Base-by-base conservation (phyloP, 2,113 vertebrate species). In the Delphinus delphis region DNA sequence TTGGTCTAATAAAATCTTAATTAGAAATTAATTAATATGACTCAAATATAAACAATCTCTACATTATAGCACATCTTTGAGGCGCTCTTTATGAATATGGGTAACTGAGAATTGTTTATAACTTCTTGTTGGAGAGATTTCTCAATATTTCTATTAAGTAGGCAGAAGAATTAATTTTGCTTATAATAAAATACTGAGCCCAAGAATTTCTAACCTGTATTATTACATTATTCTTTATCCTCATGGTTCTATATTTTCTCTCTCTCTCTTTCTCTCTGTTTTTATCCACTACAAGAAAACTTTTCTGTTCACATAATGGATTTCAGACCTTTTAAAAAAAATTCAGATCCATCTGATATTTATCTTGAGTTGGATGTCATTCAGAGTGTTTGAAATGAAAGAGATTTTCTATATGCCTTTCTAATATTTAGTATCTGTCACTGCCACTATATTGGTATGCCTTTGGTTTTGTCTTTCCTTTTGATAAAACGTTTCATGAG, bases 281-380 rank as follows among this genome's bases (percentile, higher is more conserved):
- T 92, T 89, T 67, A 83, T 50, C 12, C 74, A 84, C 36, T 77
- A 89, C 68, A 97, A 77, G 86, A 96, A 95, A 97, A 96, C 77
- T 96, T 95, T 97, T 95, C 89, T 97, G 68, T 92, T 97, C 81
- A 97, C 63, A 96, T 96, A 97, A 93, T 97, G 96, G 95, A 79
- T 98, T 96, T 97, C 80, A 98, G 90, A 93, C 62, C 91, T 97
- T 98, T 87, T 50, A 62, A 88, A 97, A 97, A 97, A 94, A 96
- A 95, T 93, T 97, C 97, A 98, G 86, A 97, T 86, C 76, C 90
- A 93, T 92, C 83, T 97, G 97, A 97, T 98, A 98, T 97, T 98
- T 97, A 93, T 98, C 96, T 98, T 98, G 96, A 98, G 97, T 98
- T 97, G 95, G 95, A 97, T 96, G 97, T 96, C 96, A 98, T 98